A percentile compares a stretch with the other conserved stretches of the same genome.
These are phyloP conservation scores for Phymorhynchus buccinoides DNA, from an alignment of 1,140 invertebrate genomes.

Conservation along the genomic window DNA sequence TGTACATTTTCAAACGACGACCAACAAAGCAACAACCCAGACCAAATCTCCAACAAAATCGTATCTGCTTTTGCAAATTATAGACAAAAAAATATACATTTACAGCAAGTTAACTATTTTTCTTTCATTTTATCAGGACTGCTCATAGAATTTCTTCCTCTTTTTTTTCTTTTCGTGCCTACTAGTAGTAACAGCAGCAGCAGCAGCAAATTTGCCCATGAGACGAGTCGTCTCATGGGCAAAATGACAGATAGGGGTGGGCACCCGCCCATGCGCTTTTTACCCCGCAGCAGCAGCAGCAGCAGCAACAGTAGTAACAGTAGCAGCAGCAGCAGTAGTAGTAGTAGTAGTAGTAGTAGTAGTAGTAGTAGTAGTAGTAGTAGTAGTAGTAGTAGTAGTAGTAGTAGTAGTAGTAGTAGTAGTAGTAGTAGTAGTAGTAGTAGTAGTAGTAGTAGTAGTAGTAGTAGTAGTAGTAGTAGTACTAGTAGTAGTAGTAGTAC, in stretches of 20 bases:
- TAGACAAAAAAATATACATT: no score
- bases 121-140: no score
- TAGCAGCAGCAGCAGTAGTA: constrained; percentile 35
- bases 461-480: constrained; percentile 18
- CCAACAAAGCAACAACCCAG: no score
- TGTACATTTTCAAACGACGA: no score
- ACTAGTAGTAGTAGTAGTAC: constrained; percentile 24
- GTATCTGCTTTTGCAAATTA: no score
- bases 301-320: constrained; percentile 28
- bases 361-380: constrained; percentile 40
- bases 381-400: constrained; percentile 35
- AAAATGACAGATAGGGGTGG: neutral
- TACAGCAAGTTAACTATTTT: no score
- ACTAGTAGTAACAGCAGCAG: no score
- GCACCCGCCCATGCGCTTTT: neutral
- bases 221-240: neutral
- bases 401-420: constrained; percentile 33
- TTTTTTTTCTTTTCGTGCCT: no score
- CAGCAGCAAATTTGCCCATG: no score
- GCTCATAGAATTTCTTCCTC: no score
- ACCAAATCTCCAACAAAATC: no score
- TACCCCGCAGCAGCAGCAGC: no score
- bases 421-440: constrained; percentile 29
- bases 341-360: constrained; percentile 37
- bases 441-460: constrained; percentile 25